Evolutionary conservation across 2,113 vertebrate species (phyloP).

Genomic region (Xenopus laevis): DNA sequence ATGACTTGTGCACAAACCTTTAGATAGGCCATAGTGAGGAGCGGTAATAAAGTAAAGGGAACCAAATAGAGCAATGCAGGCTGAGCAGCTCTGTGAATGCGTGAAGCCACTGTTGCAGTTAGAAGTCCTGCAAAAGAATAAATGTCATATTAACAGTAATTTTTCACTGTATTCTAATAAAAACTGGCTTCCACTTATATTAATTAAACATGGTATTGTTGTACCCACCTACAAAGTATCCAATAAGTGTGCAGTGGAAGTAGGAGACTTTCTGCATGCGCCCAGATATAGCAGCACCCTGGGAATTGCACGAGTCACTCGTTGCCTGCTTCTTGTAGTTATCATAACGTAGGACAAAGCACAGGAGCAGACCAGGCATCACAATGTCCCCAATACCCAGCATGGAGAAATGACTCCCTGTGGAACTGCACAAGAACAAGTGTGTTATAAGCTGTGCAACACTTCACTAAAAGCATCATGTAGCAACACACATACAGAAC

Average conservation of each 20-base stretch:
- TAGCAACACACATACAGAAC: too few relatives aligned
- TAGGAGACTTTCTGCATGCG: conserved; percentile 98
- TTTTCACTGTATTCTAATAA: too few relatives aligned
- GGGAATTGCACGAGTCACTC: conserved; percentile 74
- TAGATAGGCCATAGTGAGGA: conserved; percentile 99
- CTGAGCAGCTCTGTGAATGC: conserved; percentile 95
- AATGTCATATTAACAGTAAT: too few relatives aligned
- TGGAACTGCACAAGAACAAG: conserved; percentile 71
- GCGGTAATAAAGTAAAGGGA: conserved; percentile 96
- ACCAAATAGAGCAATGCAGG: conserved; percentile 97
- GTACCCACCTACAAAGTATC: conserved; percentile 95
- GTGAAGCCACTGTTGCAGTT: conserved; percentile 95
- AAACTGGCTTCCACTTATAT: too few relatives aligned
- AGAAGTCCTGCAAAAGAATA: conserved; percentile 75
- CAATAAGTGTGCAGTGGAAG: conserved; percentile 98
- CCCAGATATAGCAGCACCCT: conserved; percentile 73
- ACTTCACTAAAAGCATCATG: too few relatives aligned
- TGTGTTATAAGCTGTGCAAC: not conserved
- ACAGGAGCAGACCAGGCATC: conserved; percentile 96
- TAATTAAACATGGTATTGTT: too few relatives aligned
- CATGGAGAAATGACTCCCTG: conserved; percentile 98
- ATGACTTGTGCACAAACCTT: conserved; percentile 72
- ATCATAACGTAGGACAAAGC: conserved; percentile 95
- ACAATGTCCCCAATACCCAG: conserved; percentile 97
- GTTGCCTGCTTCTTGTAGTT: conserved; percentile 97